Conservation (phyloP, 2,888 invertebrate species). For the Eulithis testata region DNA sequence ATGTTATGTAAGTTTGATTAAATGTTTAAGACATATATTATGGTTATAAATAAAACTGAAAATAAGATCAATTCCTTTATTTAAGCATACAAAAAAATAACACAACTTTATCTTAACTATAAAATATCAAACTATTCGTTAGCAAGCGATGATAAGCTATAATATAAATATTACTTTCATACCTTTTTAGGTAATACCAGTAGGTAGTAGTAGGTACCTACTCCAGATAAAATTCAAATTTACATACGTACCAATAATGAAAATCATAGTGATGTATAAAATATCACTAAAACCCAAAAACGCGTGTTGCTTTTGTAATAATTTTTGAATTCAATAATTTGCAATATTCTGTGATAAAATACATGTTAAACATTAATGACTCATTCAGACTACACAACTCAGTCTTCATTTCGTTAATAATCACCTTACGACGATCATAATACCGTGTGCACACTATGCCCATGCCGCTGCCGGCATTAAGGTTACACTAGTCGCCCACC, state of each 20-base stretch:
- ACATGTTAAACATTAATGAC: conserved; percentile 32
- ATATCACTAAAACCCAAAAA: neutral
- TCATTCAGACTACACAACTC: conserved; percentile 60
- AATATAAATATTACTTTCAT: conserved; percentile 1
- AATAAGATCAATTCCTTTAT: conserved; percentile 55
- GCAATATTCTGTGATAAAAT: conserved; percentile 7
- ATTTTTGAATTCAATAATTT: neutral
- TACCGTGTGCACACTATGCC: too few species aligned
- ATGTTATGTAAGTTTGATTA: conserved; percentile 1
- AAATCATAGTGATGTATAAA: neutral
- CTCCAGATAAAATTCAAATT: neutral
- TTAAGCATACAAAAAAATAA: conserved; percentile 62
- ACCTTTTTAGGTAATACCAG: neutral
- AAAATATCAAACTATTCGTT: conserved; percentile 38
- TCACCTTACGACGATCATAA: conserved; percentile 20
- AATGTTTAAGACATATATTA: neutral
- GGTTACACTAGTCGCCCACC: too few species aligned
- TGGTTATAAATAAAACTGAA: conserved; percentile 20
- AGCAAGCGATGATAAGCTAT: conserved; percentile 33
- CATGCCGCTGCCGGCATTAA: too few species aligned
- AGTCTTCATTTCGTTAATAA: conserved; percentile 62
- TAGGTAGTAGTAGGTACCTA: neutral
- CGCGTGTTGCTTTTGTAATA: neutral
- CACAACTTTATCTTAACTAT: conserved; percentile 53
- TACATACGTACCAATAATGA: neutral